A percentile compares a stretch with the other conserved stretches of the same genome.
Evolutionary conservation across 2,888 invertebrate genomes (phyloP).

Genomic region (Tipula helvola): DNA sequence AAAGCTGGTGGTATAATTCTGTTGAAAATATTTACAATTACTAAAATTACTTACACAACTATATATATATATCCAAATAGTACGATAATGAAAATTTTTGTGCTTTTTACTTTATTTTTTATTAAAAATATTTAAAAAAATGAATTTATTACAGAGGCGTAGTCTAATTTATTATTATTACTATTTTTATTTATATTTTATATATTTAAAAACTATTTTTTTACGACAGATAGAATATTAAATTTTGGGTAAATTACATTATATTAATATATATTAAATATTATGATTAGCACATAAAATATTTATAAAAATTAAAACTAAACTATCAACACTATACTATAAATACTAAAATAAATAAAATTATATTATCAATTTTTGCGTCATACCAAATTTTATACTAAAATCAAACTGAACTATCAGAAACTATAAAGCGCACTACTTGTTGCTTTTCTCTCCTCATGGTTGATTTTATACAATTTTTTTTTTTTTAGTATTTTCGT

Average conservation of each 20-base stretch:
- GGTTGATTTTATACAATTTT: not conserved
- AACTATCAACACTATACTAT: not conserved
- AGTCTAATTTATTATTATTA: not conserved
- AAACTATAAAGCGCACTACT: conserved; percentile 9
- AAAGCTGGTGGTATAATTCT: not conserved
- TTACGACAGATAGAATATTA: not conserved
- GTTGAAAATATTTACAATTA: not conserved
- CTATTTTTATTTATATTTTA: not conserved
- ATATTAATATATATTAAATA: not conserved
- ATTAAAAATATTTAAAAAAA: not conserved
- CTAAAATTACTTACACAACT: conserved; percentile 4
- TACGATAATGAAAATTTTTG: conserved; percentile 4
- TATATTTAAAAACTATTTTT: not conserved
- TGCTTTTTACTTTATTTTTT: not conserved
- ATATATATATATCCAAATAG: not conserved
- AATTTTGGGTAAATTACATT: not conserved
- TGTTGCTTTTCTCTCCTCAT: conserved; percentile 9
- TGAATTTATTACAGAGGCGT: not conserved
- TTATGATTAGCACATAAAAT: not conserved
- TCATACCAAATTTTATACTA: conserved; percentile 6
- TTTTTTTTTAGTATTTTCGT: conserved; percentile 4
- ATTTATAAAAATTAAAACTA: not conserved
- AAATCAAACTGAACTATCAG: conserved; percentile 6
- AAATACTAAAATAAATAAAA: not conserved
- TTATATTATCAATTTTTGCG: not conserved